Base-by-base conservation (phyloP, 1,140 invertebrate species). In the Apolygus lucorum region DNA sequence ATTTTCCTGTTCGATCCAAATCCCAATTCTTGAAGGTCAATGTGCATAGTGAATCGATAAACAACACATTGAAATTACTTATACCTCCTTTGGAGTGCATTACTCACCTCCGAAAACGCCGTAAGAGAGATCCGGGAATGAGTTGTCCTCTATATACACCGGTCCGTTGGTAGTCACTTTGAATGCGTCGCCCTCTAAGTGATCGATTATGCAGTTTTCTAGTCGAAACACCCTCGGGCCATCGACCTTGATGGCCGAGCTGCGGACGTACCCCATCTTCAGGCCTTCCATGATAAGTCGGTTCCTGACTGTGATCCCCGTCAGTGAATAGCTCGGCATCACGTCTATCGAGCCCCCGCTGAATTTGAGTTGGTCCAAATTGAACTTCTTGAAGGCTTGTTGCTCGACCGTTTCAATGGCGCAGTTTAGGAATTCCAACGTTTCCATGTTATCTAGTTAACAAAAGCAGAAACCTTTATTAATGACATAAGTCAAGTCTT, bases 321-420 rank as follows among this genome's bases (percentile, higher is more conserved):
- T 88, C 76, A 91, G 64, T 63, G 86, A 84, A 52, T 88, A 82
- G 68, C 88, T 90, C 0, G 88, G 88, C 52, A 88, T 70, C 28
- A 80, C 75, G 0, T 76, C 76, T 1, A 79, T 75, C 34, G 89
- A 81, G 17, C 78, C 81, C 0, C 83, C 82, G 1, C 81, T 80
- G 28, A 90, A 79, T 28, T 84, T 68, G 13, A 75, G 64, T 11
- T 63, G 2, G 28, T 83, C 80, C 0, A 88, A 84, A 28, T 84
- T 82, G 75, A 92, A 90, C 77, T 90, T 90, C 70, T 91, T 91
- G 73, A 92, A 90, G 1, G 88, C 85, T 76, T 90, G 88, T 26
- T 84, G 82, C 72, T 89, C 85, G 21, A 90, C 81, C 8, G 78
- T 81, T 26, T 82, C 81, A 22, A 90, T 78, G 1, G 73, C 75